Base-by-base conservation (phyloP, 2,888 invertebrate genomes). In the Ophion costatus region DNA sequence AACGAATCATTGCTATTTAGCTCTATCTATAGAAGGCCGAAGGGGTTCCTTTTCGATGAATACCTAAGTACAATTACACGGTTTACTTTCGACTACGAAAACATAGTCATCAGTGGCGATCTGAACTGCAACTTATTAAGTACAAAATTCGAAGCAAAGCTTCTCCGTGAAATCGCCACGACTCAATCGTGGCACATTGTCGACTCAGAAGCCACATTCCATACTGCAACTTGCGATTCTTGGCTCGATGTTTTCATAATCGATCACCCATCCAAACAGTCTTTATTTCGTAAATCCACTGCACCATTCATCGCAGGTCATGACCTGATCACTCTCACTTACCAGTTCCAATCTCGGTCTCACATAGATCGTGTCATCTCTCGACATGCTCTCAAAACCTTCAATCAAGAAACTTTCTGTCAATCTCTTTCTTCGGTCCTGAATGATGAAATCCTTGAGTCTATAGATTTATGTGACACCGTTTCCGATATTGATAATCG, bases 181-280 rank as follows among this genome's bases (percentile, higher is more conserved):
- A 20, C 66, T 4, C n/a, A n/a, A n/a, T n/a, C n/a, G n/a, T 14
- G 66, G 4, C 51, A 66, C 20, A 38, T n/a, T 10, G 14, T 81
- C 2, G n/a, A 22, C 0, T 42, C 70, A 0, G 38, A 7, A 1
- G 11, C 76, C 5, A 76, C 76, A 0, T 45, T 45, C 24, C 82
- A 76, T 7, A 76, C 76, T 3, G 64, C 33, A 2, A 29, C 38
- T 2, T 51, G 33, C 0, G 38, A 82, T 17, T 71, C 71, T 6
- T 79, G 70, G 71, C 20, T 79, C 0, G 79, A 79, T 42, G 71
- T 79, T 2, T 24, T 79, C 10, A 11, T 79, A 0, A n/a, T 64
- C 0, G 71, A 79, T 22, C 17, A 22, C 1, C 0, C 4, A 9
- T 51, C 42, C 0, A 79, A 79, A 14, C 0, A 74, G 1, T 1